These are phyloP conservation scores for Periophthalmodon schlosseri DNA, from an alignment of 2,113 vertebrate species.

Conservation along the genomic window DNA sequence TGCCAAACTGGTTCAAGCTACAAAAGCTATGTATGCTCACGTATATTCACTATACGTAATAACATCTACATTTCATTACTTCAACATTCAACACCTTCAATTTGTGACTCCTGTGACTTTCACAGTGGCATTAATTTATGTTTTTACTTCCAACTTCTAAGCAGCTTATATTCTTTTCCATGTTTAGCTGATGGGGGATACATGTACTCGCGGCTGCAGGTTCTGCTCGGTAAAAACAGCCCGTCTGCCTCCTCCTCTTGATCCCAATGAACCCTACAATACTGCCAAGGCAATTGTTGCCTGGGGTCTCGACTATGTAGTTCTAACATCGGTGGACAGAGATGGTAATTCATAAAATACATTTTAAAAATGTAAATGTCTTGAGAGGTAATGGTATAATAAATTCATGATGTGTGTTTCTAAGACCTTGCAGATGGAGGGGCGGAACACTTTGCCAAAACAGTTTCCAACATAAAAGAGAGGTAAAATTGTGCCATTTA, in stretches of 20 bases:
- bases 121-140: too few relatives aligned
- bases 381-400: neutral
- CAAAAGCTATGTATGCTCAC: too few relatives aligned
- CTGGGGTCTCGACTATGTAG: slow-evolving; percentile 99
- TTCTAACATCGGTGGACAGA: slow-evolving; percentile 94
- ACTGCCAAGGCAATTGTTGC: slow-evolving; percentile 89
- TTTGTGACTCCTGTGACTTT: neutral
- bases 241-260: slow-evolving; percentile 83
- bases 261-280: slow-evolving; percentile 88
- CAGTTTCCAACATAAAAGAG: slow-evolving; percentile 88
- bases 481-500: slow-evolving; percentile 74
- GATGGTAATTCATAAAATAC: slow-evolving; percentile 79
- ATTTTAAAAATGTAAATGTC: neutral
- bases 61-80: too few relatives aligned
- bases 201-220: slow-evolving; percentile 94
- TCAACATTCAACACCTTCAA: neutral
- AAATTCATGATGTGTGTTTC: neutral
- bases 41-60: too few relatives aligned
- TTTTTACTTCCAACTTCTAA: neutral
- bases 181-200: slow-evolving; percentile 93
- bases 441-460: slow-evolving; percentile 90
- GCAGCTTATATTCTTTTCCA: neutral
- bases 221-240: slow-evolving; percentile 97
- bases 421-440: slow-evolving; percentile 92
- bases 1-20: too few relatives aligned